phyloP scores from a whole-genome alignment of 2,888 invertebrate species.

The Lepidocyrtinus sp. region DNA sequence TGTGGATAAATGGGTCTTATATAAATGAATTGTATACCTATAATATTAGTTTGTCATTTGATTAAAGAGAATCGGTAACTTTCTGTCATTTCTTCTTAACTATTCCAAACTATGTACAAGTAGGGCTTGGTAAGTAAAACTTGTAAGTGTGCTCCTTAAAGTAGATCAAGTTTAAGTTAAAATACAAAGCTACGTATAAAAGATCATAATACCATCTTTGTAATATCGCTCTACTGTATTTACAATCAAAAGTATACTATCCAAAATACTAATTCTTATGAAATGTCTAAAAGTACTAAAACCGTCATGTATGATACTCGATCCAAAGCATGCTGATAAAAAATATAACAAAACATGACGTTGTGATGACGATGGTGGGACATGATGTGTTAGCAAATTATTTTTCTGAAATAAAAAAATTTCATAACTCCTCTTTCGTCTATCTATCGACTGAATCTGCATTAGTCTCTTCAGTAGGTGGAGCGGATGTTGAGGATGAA shows the following conservation, averaged over 20 bases:
- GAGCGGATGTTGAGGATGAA: conserved; percentile 10
- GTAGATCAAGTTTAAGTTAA: not conserved
- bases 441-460: conserved; percentile 42
- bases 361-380: conserved; percentile 44
- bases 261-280: not conserved
- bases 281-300: not conserved
- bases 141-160: not conserved
- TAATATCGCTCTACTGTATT: not conserved
- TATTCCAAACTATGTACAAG: not conserved
- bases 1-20: too few relatives aligned
- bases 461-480: conserved; percentile 17
- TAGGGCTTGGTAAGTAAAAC: not conserved
- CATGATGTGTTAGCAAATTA: conserved; percentile 40
- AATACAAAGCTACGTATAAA: not conserved
- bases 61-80: not conserved
- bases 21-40: too few relatives aligned
- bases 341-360: conserved; percentile 19
- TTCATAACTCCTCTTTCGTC: conserved; percentile 3
- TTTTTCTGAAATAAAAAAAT: not conserved
- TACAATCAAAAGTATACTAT: not conserved
- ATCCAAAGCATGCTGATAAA: too few relatives aligned
- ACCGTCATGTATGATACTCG: not conserved
- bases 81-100: not conserved
- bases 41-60: not conserved
- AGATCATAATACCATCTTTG: not conserved